Evolutionary conservation across 2,888 invertebrate genomes (phyloP).

Genomic region (Eupithecia pulchellata): DNA sequence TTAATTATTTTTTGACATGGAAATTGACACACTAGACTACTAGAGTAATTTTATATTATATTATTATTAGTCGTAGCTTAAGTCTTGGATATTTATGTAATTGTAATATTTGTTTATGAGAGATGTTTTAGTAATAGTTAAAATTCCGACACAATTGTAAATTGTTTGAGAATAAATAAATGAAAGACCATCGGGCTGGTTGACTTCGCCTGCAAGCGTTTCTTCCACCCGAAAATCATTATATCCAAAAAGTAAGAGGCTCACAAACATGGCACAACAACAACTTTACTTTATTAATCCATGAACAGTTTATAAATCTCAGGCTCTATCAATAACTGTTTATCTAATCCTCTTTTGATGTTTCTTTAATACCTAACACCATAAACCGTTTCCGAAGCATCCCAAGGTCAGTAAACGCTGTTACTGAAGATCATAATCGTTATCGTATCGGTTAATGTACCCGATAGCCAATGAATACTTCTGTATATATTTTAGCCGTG

Average conservation of each 20-base stretch:
- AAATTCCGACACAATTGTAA: no score
- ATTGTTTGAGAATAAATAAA: no score
- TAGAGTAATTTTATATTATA: no score
- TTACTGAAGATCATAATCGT: background rate
- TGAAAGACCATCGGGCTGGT: no score
- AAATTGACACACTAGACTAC: no score
- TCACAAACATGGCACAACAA: background rate
- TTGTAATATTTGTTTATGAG: no score
- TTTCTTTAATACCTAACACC: constrained; percentile 35
- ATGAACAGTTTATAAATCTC: constrained; percentile 10
- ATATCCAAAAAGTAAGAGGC: background rate
- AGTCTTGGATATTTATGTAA: no score
- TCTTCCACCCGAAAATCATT: background rate
- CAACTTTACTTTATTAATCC: background rate
- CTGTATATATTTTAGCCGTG: background rate
- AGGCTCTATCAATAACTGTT: constrained; percentile 20
- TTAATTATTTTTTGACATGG: no score
- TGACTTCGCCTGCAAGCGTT: background rate
- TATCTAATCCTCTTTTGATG: constrained; percentile 35
- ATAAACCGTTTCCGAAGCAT: constrained; percentile 34
- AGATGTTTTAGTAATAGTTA: no score
- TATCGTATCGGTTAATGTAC: background rate
- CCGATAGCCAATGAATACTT: background rate
- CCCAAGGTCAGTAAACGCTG: constrained; percentile 16
- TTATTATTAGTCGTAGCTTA: no score